Percentiles rank a stretch among this genome's conserved stretches.
phyloP scores from a whole-genome alignment of 2,113 vertebrate genomes.

The Hylia prasina region DNA sequence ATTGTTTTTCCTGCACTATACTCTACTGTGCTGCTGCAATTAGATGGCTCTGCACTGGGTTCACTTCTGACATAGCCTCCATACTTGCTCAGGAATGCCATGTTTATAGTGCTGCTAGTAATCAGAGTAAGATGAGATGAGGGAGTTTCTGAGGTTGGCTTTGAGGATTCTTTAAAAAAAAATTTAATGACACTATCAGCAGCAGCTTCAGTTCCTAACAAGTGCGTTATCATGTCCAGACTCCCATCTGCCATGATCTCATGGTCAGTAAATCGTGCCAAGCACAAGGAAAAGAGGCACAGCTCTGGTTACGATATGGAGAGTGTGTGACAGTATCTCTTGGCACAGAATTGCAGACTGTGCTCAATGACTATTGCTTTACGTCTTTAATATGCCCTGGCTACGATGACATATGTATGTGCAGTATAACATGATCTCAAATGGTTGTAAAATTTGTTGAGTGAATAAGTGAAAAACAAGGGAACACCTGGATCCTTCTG shows the following conservation, averaged over 20 bases:
- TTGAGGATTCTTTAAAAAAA: neutral
- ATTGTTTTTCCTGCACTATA: neutral
- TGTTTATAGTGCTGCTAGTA: neutral
- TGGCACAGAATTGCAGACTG: neutral
- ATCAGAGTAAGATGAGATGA: neutral
- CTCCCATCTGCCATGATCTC: constrained; percentile 55
- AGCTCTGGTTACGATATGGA: neutral
- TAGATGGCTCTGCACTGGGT: neutral
- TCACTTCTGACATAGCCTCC: neutral
- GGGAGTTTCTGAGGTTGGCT: constrained; percentile 24
- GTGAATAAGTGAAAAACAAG: constrained; percentile 1
- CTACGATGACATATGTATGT: neutral
- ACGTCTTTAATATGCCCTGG: neutral
- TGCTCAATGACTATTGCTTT: constrained; percentile 17
- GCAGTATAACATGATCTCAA: neutral
- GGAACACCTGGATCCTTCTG: constrained; percentile 7
- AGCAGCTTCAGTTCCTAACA: neutral
- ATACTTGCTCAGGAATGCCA: neutral
- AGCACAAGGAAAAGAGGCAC: neutral
- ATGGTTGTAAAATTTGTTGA: constrained; percentile 40
- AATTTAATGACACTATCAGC: neutral
- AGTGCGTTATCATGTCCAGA: constrained; percentile 33
- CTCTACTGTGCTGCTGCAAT: neutral
- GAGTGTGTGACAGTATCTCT: constrained; percentile 23
- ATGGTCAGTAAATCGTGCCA: constrained; percentile 15